phyloP scores from a whole-genome alignment of 2,113 vertebrate species.

The Neogale vison region DNA sequence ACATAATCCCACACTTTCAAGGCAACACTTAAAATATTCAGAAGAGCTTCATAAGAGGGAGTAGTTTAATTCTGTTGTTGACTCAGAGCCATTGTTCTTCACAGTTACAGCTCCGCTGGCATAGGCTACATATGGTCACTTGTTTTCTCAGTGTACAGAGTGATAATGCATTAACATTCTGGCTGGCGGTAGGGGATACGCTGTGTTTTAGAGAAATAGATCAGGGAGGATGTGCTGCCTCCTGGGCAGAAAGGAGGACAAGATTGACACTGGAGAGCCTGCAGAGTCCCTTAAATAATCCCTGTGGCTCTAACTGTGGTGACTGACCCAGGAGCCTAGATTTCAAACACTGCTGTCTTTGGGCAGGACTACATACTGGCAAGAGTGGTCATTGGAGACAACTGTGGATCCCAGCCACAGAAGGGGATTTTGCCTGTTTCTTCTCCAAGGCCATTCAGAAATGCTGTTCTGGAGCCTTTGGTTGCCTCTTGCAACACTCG shows the following conservation, averaged over 20 bases:
- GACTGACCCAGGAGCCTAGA: background rate
- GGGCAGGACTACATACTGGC: background rate
- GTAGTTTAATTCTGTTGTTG: slow-evolving; percentile 80
- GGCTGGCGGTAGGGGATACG: slow-evolving; percentile 33
- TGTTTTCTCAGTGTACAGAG: slow-evolving; percentile 70
- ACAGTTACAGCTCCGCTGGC: slow-evolving; percentile 76
- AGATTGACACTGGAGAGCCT: background rate
- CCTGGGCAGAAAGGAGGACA: background rate
- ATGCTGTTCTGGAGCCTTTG: background rate
- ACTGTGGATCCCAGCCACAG: background rate
- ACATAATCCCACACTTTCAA: slow-evolving; percentile 81
- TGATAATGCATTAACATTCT: slow-evolving; percentile 64
- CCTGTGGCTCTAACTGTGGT: too few relatives aligned
- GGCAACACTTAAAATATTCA: slow-evolving; percentile 81
- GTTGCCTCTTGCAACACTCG: background rate
- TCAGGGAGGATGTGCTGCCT: background rate
- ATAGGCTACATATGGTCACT: slow-evolving; percentile 77
- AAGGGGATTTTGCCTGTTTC: background rate
- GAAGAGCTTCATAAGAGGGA: slow-evolving; percentile 80
- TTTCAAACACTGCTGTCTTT: background rate
- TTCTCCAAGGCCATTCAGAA: background rate
- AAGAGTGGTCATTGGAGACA: background rate
- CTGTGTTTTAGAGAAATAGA: background rate
- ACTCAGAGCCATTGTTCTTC: slow-evolving; percentile 81
- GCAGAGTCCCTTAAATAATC: background rate